Evolutionary conservation across 2,797 vertebrate genomes (phyloP), one percentile per base, ranked within the genome.

Genomic region (Parauchenoglanis ngamensis): DNA sequence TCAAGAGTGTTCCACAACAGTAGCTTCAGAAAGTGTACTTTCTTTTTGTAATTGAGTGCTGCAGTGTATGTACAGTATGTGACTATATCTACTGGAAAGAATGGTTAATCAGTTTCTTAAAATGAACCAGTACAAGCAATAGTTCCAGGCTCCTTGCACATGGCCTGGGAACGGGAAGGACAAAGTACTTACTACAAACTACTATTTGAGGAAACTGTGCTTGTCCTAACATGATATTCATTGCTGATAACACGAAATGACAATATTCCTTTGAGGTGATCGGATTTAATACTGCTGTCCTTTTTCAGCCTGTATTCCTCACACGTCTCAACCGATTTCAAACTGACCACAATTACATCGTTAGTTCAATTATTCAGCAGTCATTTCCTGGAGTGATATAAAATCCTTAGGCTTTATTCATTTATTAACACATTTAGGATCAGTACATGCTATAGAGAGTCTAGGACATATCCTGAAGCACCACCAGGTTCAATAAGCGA

Each of bases 401-500:
- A 91, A 88, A 86, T 86, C 44, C 73, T 77, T 81, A 46, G 31
- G 15, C 31, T 85, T 90, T 78, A 89, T 92, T 90, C 59, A 88
- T 91, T 91, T 89, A 91, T 89, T 89, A 92, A 90, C 88, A 85
- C 83, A 88, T 81, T 89, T 90, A 90, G 81, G 88, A 84, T 79
- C 79, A 88, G 86, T 88, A 73, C 80, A 44, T 3, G 63, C 23
- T 6, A 25, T 46, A 73, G 87, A 90, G 70, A 85, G 87, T 83
- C 65, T 35, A 87, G 87, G 65, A 88, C 75, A 86, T 78, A 56
- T 87, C 89, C 92, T 89, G 85, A 90, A 91, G 92, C 86, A 87
- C 68, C 85, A 67, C 83, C 90, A 84, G 89, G 88, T 89, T 90
- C 89, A 89, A 93, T 93, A 93, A 95, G 93, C 90, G 87, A 93